Evolutionary conservation across 2,888 invertebrate species (phyloP).

Genomic region (Drosophila incognita): DNA sequence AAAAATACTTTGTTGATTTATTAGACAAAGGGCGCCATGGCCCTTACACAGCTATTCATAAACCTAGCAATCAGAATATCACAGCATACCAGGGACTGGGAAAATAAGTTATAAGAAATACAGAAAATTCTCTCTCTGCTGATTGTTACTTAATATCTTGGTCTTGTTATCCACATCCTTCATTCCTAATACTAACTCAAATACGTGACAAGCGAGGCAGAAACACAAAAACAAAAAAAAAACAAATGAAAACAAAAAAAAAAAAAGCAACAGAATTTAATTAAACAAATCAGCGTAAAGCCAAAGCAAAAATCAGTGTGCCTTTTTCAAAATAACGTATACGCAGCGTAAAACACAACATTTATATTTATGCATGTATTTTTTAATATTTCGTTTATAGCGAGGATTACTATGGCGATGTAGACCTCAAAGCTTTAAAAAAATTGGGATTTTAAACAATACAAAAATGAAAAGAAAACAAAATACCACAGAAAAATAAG

Average conservation of each 20-base stretch:
- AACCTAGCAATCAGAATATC: slow-evolving; percentile 39
- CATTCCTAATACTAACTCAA: slow-evolving; percentile 3
- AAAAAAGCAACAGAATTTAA: slow-evolving; percentile 26
- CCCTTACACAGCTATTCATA: neutral
- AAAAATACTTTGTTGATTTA: slow-evolving; percentile 58
- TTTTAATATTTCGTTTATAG: slow-evolving; percentile 85
- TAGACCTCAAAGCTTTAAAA: slow-evolving; percentile 94
- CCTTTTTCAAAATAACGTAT: slow-evolving; percentile 33
- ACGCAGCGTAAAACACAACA: slow-evolving; percentile 26
- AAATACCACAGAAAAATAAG: slow-evolving; percentile 4
- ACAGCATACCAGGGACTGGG: slow-evolving; percentile 25
- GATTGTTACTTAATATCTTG: slow-evolving; percentile 20
- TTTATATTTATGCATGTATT: slow-evolving; percentile 44
- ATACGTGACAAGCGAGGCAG: slow-evolving; percentile 19
- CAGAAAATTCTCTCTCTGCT: neutral
- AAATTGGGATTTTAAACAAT: slow-evolving; percentile 88
- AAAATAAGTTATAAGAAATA: slow-evolving; percentile 2
- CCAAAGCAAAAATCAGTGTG: slow-evolving; percentile 32
- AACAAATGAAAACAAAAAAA: neutral
- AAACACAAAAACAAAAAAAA: neutral
- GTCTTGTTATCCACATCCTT: slow-evolving; percentile 5
- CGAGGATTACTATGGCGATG: slow-evolving; percentile 96
- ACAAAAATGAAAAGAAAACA: slow-evolving; percentile 7
- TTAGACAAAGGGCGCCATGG: slow-evolving; percentile 30
- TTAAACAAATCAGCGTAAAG: slow-evolving; percentile 46